phyloP scores from a whole-genome alignment of 1,140 invertebrate genomes.

The Macrotrachela quadricornifera region DNA sequence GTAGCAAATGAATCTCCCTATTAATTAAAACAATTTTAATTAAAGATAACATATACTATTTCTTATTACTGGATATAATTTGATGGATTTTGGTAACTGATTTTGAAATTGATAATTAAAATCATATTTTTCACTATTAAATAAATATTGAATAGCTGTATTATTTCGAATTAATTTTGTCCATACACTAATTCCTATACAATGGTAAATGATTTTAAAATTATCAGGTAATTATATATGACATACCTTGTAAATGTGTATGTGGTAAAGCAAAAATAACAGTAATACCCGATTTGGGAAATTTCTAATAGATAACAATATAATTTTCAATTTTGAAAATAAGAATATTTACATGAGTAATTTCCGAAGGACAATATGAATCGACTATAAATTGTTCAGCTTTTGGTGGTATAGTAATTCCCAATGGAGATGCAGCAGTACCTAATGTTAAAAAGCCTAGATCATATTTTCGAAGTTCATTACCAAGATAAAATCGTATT shows the following conservation, averaged over 20 bases:
- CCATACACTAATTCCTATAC: neutral
- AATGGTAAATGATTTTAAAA: no score
- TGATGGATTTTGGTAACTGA: neutral
- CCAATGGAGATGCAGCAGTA: neutral
- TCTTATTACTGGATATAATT: neutral
- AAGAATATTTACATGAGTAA: no score
- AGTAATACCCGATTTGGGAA: neutral
- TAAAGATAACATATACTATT: neutral
- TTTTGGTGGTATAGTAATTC: constrained; percentile 3
- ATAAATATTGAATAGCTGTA: constrained; percentile 2
- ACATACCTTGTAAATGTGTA: neutral
- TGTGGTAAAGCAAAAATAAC: constrained; percentile 1
- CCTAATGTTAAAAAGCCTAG: constrained; percentile 7
- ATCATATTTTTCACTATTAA: constrained; percentile 2
- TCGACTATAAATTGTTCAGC: neutral
- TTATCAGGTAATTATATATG: no score
- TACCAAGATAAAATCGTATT: neutral
- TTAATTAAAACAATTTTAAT: neutral
- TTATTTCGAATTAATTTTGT: constrained; percentile 5
- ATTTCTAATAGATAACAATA: neutral
- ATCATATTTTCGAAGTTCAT: neutral
- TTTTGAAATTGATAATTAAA: constrained; percentile 6
- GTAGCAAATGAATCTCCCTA: neutral
- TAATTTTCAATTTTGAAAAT: no score
- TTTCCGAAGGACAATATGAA: neutral